Base-by-base conservation (phyloP, 2,113 vertebrate species). In the Cettia cetti region DNA sequence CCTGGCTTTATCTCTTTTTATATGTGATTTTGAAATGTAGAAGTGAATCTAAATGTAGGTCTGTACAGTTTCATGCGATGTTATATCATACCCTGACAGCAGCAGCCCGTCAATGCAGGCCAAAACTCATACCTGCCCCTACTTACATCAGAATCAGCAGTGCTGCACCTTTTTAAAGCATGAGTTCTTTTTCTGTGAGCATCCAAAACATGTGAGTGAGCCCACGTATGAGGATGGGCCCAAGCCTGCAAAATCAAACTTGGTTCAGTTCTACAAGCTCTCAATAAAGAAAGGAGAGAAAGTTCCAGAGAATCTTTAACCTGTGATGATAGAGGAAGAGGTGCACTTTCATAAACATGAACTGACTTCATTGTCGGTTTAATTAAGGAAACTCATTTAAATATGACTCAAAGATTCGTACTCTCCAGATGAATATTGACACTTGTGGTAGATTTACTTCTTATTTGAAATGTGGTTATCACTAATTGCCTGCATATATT, bases 381-480 rank as follows among this genome's bases (percentile, higher is more conserved):
- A 94, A 95, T 95, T 95, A 96, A 92, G 65, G 93, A 94, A 96
- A 87, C 42, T 75, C 65, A 94, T 86, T 96, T 71, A 94, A 96
- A 97, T 77, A 89, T 39, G 75, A 94, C 6, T 11, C 56, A 92
- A 80, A 64, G 42, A 23, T 76, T 91, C 26, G 6, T 92, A n/a
- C 57, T 93, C 79, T 92, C 71, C 84, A 90, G 75, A 61, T 87
- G 78, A 93, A 94, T 92, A 89, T 87, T 86, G 93, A 96, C 63
- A 79, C 78, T 85, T 71, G 60, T 40, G 45, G 24, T 59, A 53
- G 68, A 88, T 77, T 60, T 80, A 80, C 76, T 61, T 86, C 82
- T 94, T 79, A 14, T 52, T 69, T 95, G 92, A 94, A 82, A 95
- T 75, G 66, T 39, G 49, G 45, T 69, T 94, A 88, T 89, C 79